Conservation (phyloP, 1,140 invertebrate genomes). For the Cydia amplana region DNA sequence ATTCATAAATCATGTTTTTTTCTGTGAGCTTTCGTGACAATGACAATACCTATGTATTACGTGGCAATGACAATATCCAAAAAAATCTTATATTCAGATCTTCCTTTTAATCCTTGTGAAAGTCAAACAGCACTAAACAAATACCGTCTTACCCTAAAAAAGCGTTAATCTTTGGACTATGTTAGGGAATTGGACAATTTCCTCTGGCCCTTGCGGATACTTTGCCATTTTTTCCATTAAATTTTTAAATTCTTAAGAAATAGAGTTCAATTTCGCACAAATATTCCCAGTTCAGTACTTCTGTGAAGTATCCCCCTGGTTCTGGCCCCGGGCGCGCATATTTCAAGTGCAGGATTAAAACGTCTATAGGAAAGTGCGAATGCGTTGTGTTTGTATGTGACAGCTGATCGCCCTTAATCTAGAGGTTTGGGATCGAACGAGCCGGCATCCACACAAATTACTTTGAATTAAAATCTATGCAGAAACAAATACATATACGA, state of each 20-base stretch:
- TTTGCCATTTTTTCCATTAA: conserved; percentile 40
- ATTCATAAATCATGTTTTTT: background rate
- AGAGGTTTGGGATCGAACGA: conserved; percentile 35
- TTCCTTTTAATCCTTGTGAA: conserved; percentile 9
- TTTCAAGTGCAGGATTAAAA: conserved; percentile 75
- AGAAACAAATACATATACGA: too few relatives aligned
- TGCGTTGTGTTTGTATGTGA: conserved; percentile 67
- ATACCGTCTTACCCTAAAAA: conserved; percentile 39
- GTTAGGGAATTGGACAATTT: conserved; percentile 60
- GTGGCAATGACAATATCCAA: too few relatives aligned
- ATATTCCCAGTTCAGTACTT: background rate
- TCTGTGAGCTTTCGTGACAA: too few relatives aligned
- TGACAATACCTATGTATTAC: too few relatives aligned
- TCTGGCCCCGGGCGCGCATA: conserved; percentile 49
- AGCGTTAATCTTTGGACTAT: conserved; percentile 58
- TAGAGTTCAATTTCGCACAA: background rate
- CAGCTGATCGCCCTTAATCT: conserved; percentile 70
- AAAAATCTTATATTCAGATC: background rate
- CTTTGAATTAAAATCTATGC: too few relatives aligned
- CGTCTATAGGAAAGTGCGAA: conserved; percentile 66
- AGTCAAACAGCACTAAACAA: conserved; percentile 27
- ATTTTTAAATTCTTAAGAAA: background rate
- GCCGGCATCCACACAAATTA: conserved; percentile 20
- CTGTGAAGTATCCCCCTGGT: background rate
- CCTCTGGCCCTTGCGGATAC: conserved; percentile 36